Evolutionary conservation across 1,140 invertebrate genomes (phyloP).

Genomic region (Xylocopa sonorina): DNA sequence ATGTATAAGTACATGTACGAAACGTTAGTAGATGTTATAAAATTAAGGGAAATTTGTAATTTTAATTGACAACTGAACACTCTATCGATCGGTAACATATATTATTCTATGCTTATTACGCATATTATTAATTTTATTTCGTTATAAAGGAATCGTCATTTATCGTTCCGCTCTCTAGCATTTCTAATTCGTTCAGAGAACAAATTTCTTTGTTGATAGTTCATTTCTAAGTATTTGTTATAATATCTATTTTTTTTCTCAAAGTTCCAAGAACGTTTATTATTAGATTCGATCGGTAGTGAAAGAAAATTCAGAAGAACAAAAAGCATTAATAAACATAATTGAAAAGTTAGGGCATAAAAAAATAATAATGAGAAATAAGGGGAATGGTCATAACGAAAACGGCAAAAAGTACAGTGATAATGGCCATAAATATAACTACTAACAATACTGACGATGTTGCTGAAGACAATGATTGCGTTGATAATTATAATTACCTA

Average conservation of each 20-base stretch:
- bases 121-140: conserved; percentile 2
- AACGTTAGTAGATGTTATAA: conserved; percentile 52
- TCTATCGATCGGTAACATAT: conserved; percentile 13
- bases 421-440: conserved; percentile 53
- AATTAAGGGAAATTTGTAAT: conserved; percentile 43
- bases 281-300: conserved; percentile 45
- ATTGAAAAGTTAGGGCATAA: conserved; percentile 15
- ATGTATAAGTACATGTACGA: conserved; percentile 56
- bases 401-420: conserved; percentile 11
- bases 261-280: conserved; percentile 24
- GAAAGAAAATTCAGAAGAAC: conserved; percentile 19
- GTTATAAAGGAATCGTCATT: not conserved
- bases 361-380: not conserved
- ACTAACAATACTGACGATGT: conserved; percentile 52
- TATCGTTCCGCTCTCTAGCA: conserved; percentile 30
- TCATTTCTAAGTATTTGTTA: conserved; percentile 1
- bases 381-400: conserved; percentile 33
- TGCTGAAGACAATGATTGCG: conserved; percentile 65
- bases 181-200: conserved; percentile 8
- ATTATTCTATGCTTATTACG: not conserved
- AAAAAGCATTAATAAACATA: conserved; percentile 27
- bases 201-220: not conserved
- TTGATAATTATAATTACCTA: conserved; percentile 62
- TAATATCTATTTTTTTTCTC: conserved; percentile 10
- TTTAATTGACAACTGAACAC: conserved; percentile 39